Base-by-base conservation (phyloP, 2,113 vertebrate genomes). In the Chascanopsetta lugubris region DNA sequence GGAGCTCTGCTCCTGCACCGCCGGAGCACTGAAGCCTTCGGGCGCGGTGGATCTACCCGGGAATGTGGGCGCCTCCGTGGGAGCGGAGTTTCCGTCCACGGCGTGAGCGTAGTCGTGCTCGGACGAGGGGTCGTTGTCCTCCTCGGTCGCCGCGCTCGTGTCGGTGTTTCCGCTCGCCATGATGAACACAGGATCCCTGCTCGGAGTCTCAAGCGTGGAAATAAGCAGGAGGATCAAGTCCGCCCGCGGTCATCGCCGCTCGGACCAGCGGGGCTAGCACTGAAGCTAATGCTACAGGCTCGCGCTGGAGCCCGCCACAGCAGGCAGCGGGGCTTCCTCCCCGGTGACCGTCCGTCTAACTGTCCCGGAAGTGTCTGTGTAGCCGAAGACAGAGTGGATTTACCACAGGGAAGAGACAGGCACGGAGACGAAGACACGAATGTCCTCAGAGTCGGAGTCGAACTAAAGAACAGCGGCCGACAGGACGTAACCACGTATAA, bases 21-120 rank as follows among this genome's bases (percentile, higher is more conserved):
- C 8, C 18, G 38, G 20, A 2, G 50, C 0, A 3, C 30, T 2
- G 0, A 49, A 58, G 53, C 59, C 13, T 1, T 5, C 47, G 27
- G 9, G 43, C 21, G 12, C 2, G 42, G 12, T 3, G 30, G 57
- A 8, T 3, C 34, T 0, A 1, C 20, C 38, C 2, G 70, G 29
- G 43, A 32, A 18, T 12, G 59, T n/a, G 29, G 48, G 12, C 59
- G 25, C 51, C 21, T 77, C 63, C 1, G 49, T 1, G 24, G 69
- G 40, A 3, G 27, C 8, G 1, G 32, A 22, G 67, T 22, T 27
- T 1, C 4, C 3, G 24, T 64, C 75, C 20, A 22, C 50, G 1
- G 61, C 3, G 77, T 80, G 65, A 0, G 87, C 87, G 18, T 87
- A 87, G 47, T 87, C 85, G 36, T 87, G 83, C 21, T 89, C 85